A percentile compares a stretch with the other conserved stretches of the same genome.
phyloP scores from a whole-genome alignment of 2,797 vertebrate genomes.

The Ceryle rudis region DNA sequence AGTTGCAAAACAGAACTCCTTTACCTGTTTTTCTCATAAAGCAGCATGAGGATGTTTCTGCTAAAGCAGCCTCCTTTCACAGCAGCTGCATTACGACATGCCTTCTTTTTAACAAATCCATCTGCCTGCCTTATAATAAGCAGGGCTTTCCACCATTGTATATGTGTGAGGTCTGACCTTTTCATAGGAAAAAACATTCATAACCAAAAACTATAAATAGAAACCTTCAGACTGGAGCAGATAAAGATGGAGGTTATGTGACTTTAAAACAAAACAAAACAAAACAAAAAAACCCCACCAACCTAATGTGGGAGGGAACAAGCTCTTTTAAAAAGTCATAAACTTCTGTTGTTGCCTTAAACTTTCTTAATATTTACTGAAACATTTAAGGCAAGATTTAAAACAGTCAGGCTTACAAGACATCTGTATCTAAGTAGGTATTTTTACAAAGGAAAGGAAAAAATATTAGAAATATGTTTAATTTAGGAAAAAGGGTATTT shows the following conservation, averaged over 20 bases:
- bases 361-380: constrained; percentile 63
- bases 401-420: constrained; percentile 6
- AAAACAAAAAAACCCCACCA: background rate
- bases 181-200: constrained; percentile 83
- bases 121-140: constrained; percentile 74
- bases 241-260: constrained; percentile 81
- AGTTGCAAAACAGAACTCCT: constrained; percentile 49
- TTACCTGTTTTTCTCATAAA: constrained; percentile 66
- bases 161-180: constrained; percentile 80
- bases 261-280: background rate
- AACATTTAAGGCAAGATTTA: constrained; percentile 41
- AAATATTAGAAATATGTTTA: background rate
- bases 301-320: constrained; percentile 56
- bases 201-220: constrained; percentile 84
- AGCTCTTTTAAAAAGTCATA: constrained; percentile 54
- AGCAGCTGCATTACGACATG: constrained; percentile 61
- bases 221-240: constrained; percentile 76
- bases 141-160: constrained; percentile 68
- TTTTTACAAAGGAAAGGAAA: constrained; percentile 36
- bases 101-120: constrained; percentile 70
- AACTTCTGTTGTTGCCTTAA: constrained; percentile 52
- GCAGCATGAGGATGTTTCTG: constrained; percentile 53
- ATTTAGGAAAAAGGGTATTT: constrained; percentile 29
- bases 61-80: constrained; percentile 43
- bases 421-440: constrained; percentile 45